Evolutionary conservation across 2,888 invertebrate species (phyloP).

Genomic region (Epirrhoe alternata): DNA sequence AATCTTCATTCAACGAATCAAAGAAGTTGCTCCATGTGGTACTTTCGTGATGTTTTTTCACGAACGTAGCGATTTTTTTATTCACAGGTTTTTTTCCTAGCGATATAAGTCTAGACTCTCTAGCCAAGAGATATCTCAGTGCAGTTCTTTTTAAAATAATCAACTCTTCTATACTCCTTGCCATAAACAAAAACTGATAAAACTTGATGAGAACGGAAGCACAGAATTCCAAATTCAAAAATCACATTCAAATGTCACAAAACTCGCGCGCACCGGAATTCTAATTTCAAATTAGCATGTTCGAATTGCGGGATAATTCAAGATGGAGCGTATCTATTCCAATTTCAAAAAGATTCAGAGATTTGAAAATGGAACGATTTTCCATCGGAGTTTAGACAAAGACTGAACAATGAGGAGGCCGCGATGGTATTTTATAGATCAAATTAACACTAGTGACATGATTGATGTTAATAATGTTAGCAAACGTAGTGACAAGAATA

Average conservation of each 20-base stretch:
- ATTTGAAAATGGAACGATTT: not conserved
- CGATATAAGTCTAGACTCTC: constrained; percentile 66
- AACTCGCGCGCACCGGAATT: not conserved
- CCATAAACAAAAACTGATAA: constrained; percentile 58
- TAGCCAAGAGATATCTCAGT: constrained; percentile 63
- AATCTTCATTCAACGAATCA: constrained; percentile 70
- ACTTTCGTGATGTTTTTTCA: constrained; percentile 60
- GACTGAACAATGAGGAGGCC: constrained; percentile 32
- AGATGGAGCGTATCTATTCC: not conserved
- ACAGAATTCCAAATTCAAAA: constrained; percentile 13
- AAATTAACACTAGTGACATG: constrained; percentile 56
- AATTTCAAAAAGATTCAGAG: not conserved
- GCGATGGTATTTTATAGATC: constrained; percentile 61
- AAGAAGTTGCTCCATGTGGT: constrained; percentile 64
- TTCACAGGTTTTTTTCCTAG: constrained; percentile 70
- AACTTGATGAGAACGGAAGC: not conserved
- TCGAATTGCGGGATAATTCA: not conserved
- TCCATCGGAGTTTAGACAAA: constrained; percentile 25
- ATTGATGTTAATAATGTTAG: constrained; percentile 49
- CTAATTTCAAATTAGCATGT: constrained; percentile 3
- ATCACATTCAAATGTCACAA: not conserved
- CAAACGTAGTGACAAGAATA: constrained; percentile 28
- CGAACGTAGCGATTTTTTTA: constrained; percentile 70
- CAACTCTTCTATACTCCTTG: constrained; percentile 69
- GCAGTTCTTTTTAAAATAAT: constrained; percentile 67